These are phyloP conservation scores for Calcarius lapponicus DNA, from an alignment of 2,797 vertebrate species.

Conservation along the genomic window DNA sequence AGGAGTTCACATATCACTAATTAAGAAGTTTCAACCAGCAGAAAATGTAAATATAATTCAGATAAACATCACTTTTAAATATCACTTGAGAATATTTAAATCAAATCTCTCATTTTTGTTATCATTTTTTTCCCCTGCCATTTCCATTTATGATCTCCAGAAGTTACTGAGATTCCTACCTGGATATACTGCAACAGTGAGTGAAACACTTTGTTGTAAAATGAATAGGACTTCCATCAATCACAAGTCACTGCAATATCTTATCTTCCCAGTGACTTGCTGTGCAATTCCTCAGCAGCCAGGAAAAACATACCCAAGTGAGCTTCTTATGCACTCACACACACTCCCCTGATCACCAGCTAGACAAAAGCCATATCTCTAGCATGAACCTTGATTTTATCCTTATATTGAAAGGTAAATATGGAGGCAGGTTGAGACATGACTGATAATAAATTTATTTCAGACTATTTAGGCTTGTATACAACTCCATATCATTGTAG, in stretches of 20 bases:
- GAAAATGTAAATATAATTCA: background rate
- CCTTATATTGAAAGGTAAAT: background rate
- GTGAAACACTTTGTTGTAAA: background rate
- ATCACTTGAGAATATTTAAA: background rate
- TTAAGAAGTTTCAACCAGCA: background rate
- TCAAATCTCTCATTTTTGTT: background rate
- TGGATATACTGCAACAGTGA: background rate
- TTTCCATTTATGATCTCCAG: background rate
- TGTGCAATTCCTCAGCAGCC: background rate
- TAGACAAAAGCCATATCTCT: background rate
- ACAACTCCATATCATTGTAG: background rate
- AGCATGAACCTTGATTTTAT: background rate
- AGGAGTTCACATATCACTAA: background rate
- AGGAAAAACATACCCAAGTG: background rate
- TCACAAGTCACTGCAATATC: background rate
- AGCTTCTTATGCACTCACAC: background rate
- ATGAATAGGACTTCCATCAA: background rate
- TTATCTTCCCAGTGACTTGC: background rate
- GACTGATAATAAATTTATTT: background rate
- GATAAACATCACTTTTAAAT: background rate
- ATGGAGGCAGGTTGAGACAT: background rate
- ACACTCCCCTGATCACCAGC: background rate
- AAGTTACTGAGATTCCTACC: background rate
- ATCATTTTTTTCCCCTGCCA: rapidly evolving
- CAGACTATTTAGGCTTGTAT: background rate